These are phyloP conservation scores for pig (Sus scrofa) DNA, from an alignment of 2,113 vertebrate species.

Conservation along the genomic window DNA sequence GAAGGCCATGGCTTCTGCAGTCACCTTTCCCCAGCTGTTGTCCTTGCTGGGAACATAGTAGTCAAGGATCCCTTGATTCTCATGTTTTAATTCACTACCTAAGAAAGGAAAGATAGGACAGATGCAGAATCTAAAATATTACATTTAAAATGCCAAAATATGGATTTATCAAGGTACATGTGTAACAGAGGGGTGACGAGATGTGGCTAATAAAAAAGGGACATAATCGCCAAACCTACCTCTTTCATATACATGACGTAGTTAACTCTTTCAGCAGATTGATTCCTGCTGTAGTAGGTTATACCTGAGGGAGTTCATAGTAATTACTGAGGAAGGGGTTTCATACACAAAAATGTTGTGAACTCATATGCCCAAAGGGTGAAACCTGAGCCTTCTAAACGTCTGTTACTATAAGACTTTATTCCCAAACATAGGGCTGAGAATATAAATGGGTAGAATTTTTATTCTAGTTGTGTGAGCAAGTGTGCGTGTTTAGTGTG, in stretches of 20 bases:
- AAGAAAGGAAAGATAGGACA: slow-evolving; percentile 58
- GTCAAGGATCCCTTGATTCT: slow-evolving; percentile 95
- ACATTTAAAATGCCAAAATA: slow-evolving; percentile 36
- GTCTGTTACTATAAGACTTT: background rate
- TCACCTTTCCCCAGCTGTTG: slow-evolving; percentile 97
- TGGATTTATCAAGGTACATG: background rate
- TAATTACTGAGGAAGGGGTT: background rate
- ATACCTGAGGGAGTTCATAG: background rate
- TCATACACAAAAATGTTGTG: background rate
- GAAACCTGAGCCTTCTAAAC: background rate
- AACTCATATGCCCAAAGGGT: background rate
- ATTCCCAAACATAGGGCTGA: background rate
- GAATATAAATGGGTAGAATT: background rate
- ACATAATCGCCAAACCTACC: background rate
- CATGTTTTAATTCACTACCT: slow-evolving; percentile 95
- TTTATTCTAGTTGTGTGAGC: background rate
- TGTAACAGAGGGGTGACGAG: background rate
- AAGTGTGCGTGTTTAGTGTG: too few relatives aligned
- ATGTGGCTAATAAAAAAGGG: background rate
- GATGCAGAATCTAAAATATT: slow-evolving; percentile 14
- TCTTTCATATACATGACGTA: background rate
- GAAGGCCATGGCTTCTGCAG: background rate
- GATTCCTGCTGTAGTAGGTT: background rate
- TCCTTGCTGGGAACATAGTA: slow-evolving; percentile 96
- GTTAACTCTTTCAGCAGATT: slow-evolving; percentile 9